These are phyloP conservation scores for Hippolais icterina DNA, from an alignment of 2,113 vertebrate genomes.

Conservation along the genomic window DNA sequence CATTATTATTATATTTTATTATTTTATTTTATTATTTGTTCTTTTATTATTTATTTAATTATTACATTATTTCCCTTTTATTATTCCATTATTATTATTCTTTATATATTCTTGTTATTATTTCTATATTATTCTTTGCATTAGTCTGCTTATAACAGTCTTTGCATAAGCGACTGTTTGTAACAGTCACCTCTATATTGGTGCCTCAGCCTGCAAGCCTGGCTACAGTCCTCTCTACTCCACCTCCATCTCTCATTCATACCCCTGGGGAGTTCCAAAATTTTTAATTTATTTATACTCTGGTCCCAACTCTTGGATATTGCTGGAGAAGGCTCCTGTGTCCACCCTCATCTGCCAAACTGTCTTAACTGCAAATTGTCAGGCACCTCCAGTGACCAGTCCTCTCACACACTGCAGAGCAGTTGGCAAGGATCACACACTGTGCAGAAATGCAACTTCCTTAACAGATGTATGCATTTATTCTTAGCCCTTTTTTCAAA, in stretches of 20 bases:
- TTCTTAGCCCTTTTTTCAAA: constrained; percentile 27
- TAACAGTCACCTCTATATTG: not conserved
- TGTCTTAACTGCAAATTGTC: not conserved
- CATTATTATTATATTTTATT: too few relatives aligned
- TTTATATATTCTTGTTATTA: too few relatives aligned
- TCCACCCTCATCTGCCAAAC: not conserved
- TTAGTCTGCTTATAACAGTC: too few relatives aligned
- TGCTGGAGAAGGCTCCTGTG: not conserved
- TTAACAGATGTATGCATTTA: not conserved
- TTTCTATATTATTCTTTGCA: not conserved
- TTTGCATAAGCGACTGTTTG: not conserved
- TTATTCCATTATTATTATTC: too few relatives aligned
- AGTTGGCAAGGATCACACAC: not conserved
- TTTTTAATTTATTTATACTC: not conserved
- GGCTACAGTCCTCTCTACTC: not conserved
- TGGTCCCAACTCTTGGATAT: not conserved
- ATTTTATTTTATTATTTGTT: too few relatives aligned
- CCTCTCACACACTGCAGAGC: not conserved
- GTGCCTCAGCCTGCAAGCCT: not conserved
- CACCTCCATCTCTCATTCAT: not conserved
- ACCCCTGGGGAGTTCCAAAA: not conserved
- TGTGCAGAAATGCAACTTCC: not conserved
- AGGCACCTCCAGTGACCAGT: not conserved
- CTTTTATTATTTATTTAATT: too few relatives aligned
- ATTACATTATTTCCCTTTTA: too few relatives aligned